Conservation (phyloP, 2,888 invertebrate species). For the Lagria hirta region DNA sequence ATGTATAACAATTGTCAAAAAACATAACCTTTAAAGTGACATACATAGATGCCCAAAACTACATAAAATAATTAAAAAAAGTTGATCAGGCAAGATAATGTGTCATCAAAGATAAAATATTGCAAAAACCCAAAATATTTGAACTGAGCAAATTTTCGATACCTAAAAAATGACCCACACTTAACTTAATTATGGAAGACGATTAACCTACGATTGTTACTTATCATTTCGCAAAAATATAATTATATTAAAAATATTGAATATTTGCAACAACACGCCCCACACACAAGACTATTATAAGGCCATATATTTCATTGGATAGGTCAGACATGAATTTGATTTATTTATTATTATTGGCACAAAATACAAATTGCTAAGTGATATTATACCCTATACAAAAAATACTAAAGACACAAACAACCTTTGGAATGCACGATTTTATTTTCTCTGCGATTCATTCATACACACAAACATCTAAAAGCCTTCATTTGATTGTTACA, state of each 20-base stretch:
- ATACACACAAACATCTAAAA: conserved; percentile 17
- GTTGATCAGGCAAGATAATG: conserved; percentile 17
- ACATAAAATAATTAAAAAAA: conserved; percentile 8
- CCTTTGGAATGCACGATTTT: conserved; percentile 27
- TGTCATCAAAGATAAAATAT: background rate
- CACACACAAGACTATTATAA: conserved; percentile 47
- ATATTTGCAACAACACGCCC: conserved; percentile 45
- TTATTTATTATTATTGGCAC: conserved; percentile 41
- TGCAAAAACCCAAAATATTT: conserved; percentile 4
- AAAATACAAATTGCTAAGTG: conserved; percentile 32
- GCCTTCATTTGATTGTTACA: conserved; percentile 24
- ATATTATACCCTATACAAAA: conserved; percentile 22
- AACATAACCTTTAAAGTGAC: no score
- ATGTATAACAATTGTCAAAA: no score
- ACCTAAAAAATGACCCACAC: conserved; percentile 17
- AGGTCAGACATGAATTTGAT: conserved; percentile 37
- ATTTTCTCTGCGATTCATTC: conserved; percentile 12
- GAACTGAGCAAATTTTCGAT: conserved; percentile 16
- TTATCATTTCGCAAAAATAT: conserved; percentile 48
- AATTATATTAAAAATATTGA: conserved; percentile 46
- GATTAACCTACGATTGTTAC: conserved; percentile 43
- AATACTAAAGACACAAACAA: conserved; percentile 16
- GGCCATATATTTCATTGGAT: conserved; percentile 50
- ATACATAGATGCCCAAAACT: no score
- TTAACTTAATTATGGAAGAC: conserved; percentile 45